Evolutionary conservation across 2,797 vertebrate species (phyloP).

Genomic region (Petrocephalus schoutedeni): DNA sequence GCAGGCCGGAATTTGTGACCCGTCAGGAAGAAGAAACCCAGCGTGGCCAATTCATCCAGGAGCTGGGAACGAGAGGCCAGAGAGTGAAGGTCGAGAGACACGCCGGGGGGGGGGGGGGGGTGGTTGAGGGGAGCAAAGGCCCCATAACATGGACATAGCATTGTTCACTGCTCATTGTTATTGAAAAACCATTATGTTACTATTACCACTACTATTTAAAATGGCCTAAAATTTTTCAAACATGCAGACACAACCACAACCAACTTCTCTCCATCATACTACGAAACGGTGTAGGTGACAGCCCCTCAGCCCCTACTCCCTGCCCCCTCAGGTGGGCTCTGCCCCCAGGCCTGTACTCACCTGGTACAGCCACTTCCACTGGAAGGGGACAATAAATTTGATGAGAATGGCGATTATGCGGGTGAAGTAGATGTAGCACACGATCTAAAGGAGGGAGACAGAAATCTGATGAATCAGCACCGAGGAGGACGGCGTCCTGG

Average conservation of each 20-base stretch:
- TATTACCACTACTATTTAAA: neutral
- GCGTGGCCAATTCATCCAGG: constrained; percentile 73
- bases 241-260: neutral
- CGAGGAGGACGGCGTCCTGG: neutral
- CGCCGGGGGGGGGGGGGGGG: neutral
- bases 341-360: constrained; percentile 43
- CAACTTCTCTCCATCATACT: neutral
- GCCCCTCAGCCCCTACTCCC: neutral
- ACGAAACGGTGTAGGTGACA: neutral
- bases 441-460: constrained; percentile 56
- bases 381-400: constrained; percentile 78
- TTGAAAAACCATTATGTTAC: neutral
- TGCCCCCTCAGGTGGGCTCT: neutral
- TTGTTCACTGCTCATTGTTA: neutral
- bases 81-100: neutral
- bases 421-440: constrained; percentile 84
- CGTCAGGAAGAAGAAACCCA: constrained; percentile 76
- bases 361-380: constrained; percentile 86
- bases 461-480: neutral
- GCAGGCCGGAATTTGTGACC: constrained; percentile 80
- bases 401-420: constrained; percentile 80
- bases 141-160: neutral
- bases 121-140: neutral
- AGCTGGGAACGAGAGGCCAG: constrained; percentile 49
- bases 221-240: neutral